Percentiles rank a stretch among this genome's conserved stretches.
Evolutionary conservation across 2,888 invertebrate genomes (phyloP).

Genomic region (Eristalis pertinax): DNA sequence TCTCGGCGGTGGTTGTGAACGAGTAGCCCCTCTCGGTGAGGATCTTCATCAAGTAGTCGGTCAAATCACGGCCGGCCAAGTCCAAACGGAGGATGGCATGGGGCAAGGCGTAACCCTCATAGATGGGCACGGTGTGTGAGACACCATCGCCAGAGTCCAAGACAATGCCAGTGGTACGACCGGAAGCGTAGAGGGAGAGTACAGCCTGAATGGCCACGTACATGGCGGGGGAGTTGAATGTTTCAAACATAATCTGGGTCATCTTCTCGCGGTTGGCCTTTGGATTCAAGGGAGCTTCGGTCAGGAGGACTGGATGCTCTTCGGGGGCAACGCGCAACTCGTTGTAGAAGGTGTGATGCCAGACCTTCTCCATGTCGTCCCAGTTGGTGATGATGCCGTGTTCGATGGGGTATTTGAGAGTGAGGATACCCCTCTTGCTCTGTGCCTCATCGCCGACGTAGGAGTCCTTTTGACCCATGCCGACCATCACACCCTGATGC

Average conservation of each 20-base stretch:
- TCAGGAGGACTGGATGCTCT: constrained; percentile 93
- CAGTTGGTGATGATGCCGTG: constrained; percentile 99
- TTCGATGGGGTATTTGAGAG: constrained; percentile 97
- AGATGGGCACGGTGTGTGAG: constrained; percentile 97
- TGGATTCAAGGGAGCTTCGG: constrained; percentile 94
- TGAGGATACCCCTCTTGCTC: constrained; percentile 97
- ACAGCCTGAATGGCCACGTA: constrained; percentile 97
- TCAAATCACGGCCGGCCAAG: constrained; percentile 95
- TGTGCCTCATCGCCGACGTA: constrained; percentile 99
- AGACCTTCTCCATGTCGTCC: constrained; percentile 99
- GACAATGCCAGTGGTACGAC: constrained; percentile 98
- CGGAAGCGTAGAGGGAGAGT: constrained; percentile 95
- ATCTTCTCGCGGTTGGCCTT: constrained; percentile 95
- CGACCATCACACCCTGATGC: constrained; percentile 97
- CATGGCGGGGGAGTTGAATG: constrained; percentile 96
- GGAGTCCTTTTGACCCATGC: constrained; percentile 98
- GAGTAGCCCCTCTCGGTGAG: constrained; percentile 95
- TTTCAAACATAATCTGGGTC: constrained; percentile 97
- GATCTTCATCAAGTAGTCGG: constrained; percentile 97
- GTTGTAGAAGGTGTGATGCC: constrained; percentile 99
- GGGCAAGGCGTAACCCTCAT: constrained; percentile 95
- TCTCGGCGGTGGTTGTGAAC: constrained; percentile 95
- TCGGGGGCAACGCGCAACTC: constrained; percentile 97
- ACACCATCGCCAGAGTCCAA: constrained; percentile 98
- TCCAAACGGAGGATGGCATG: constrained; percentile 97